Conservation (phyloP, 2,888 invertebrate species). For the Smittia sp. region DNA sequence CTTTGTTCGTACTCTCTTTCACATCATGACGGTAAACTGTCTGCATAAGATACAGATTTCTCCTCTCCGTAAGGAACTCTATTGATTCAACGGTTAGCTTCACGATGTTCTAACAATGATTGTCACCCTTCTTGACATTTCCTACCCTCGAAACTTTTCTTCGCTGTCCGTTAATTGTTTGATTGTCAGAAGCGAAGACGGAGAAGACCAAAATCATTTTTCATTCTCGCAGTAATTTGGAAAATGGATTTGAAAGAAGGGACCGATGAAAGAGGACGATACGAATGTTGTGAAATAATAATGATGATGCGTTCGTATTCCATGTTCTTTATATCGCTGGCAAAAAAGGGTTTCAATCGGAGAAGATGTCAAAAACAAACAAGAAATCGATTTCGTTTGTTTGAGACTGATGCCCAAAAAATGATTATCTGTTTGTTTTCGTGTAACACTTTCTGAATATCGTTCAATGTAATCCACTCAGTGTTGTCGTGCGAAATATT, state of each 20-base stretch:
- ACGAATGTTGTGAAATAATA: conserved; percentile 12
- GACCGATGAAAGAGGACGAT: neutral
- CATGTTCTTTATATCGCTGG: neutral
- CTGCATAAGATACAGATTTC: conserved; percentile 13
- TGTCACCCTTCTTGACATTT: neutral
- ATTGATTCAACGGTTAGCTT: conserved; percentile 30
- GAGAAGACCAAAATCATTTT: conserved; percentile 26
- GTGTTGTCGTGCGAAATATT: conserved; percentile 14
- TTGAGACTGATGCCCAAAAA: neutral
- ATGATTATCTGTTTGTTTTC: neutral
- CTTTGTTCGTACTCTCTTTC: neutral
- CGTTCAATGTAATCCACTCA: conserved; percentile 13
- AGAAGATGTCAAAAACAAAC: conserved; percentile 32
- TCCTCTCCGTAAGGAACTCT: conserved; percentile 9
- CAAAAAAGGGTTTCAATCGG: neutral
- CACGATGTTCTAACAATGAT: neutral
- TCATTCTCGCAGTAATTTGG: neutral
- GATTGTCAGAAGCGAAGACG: conserved; percentile 7
- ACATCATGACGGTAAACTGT: neutral
- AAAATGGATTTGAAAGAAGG: no score
- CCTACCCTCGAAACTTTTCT: neutral
- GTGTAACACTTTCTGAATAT: neutral
- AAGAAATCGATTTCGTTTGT: conserved; percentile 26
- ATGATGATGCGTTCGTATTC: neutral
- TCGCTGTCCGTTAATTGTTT: conserved; percentile 28